These are phyloP conservation scores for Cephus cinctus DNA, from an alignment of 1,140 invertebrate genomes.

Conservation along the genomic window DNA sequence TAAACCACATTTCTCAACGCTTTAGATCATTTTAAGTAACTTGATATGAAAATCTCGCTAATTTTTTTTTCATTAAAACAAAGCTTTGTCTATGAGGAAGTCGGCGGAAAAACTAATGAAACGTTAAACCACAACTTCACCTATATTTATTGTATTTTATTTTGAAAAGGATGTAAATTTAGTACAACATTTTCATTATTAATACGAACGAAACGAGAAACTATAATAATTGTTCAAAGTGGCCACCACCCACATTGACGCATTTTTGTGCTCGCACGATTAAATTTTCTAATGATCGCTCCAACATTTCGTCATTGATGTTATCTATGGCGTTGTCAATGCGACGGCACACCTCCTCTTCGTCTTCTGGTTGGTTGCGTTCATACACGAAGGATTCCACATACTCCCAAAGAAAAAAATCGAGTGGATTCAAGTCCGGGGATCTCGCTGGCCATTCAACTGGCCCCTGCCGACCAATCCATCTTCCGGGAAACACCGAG, in stretches of 20 bases:
- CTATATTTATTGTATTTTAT: too few species aligned
- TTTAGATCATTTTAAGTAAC: too few species aligned
- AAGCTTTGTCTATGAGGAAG: too few species aligned
- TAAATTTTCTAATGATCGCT: background rate
- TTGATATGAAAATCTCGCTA: too few species aligned
- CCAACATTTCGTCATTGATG: background rate
- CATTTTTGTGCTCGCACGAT: background rate
- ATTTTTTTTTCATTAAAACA: too few species aligned
- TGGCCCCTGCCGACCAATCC: conserved; percentile 26
- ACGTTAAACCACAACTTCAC: too few species aligned
- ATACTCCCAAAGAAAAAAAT: conserved; percentile 28
- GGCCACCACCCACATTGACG: background rate
- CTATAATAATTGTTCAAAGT: conserved; percentile 4
- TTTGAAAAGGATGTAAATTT: too few species aligned
- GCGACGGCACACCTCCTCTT: background rate
- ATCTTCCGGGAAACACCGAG: conserved; percentile 46
- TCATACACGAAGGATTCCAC: conserved; percentile 36
- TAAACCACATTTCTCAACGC: too few species aligned
- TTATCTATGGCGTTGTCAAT: background rate
- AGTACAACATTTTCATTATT: too few species aligned
- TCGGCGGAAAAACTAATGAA: too few species aligned
- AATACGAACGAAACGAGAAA: too few species aligned
- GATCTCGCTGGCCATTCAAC: conserved; percentile 25
- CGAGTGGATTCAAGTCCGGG: conserved; percentile 21
- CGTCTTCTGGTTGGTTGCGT: background rate